Evolutionary conservation across 2,888 invertebrate genomes (phyloP), one percentile per base, ranked within the genome.

Genomic region (Acanthopleura granulata): DNA sequence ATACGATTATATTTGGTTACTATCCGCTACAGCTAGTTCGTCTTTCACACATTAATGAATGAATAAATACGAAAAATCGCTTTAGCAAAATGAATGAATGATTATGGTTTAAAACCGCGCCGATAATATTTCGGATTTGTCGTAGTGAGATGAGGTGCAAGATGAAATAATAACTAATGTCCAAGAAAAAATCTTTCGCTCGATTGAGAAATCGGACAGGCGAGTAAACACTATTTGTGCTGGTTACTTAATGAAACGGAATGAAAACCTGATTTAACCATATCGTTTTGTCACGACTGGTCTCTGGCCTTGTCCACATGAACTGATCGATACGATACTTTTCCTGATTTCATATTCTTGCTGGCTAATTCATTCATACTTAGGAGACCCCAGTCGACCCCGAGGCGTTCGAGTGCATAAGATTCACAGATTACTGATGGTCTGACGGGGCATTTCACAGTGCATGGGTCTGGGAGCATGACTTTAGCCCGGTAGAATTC

Each of bases 351-450:
- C 57, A 57, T 57, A 57, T 57, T 57, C 22, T 22, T 18, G 3
- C 22, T 12, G 57, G 57, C 22, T 57, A 57, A 57, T 57, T 57
- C 57, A 57, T 57, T 57, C 57, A 57, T 57, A 57, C 57, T n/a
- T 3, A 22, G 40, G 40, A 22, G n/a, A n/a, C 57, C 57, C 4
- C 12, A 6, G 22, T n/a, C 18, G 57, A 57, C n/a, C 22, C 57
- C 22, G 57, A 22, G n/a, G 18, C 57, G 22, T 22, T 22, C 57
- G 57, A 6, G n/a, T 12, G 57, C 57, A 57, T 57, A 22, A 57
- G 57, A 57, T 22, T 22, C 57, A 22, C 57, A 12, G 57, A 57
- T 57, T 57, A 57, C n/a, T 9, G 18, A 57, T 18, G 57, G 3
- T 22, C 57, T 57, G 57, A 57, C 57, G 18, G 22, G 22, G 57